Percentiles rank a stretch among this genome's conserved stretches.
phyloP scores from a whole-genome alignment of 2,888 invertebrate species.

The Rotaria magnacalcarata region DNA sequence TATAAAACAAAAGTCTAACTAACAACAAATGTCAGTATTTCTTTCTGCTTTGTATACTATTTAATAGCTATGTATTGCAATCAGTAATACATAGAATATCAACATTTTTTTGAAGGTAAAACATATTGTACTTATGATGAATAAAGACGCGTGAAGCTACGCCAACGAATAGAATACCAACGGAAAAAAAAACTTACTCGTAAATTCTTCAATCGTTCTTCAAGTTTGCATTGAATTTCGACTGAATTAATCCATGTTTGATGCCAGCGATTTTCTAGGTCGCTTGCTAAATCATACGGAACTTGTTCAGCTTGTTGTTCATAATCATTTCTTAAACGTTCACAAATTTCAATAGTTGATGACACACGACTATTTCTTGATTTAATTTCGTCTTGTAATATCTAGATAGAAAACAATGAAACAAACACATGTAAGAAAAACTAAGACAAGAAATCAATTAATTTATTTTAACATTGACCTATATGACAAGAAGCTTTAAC shows the following conservation, averaged over 20 bases:
- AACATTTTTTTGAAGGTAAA: background rate
- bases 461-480: background rate
- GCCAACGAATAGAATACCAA: background rate
- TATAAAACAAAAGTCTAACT: too few relatives aligned
- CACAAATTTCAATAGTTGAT: constrained; percentile 57
- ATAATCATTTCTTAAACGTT: constrained; percentile 25
- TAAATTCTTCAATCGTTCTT: constrained; percentile 60
- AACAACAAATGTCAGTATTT: background rate
- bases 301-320: background rate
- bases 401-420: constrained; percentile 64
- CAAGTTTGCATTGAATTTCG: constrained; percentile 86
- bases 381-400: constrained; percentile 85
- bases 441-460: background rate
- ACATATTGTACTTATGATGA: background rate
- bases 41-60: background rate
- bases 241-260: constrained; percentile 78
- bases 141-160: background rate
- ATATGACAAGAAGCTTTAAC: constrained; percentile 49
- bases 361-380: constrained; percentile 64
- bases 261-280: constrained; percentile 82
- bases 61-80: background rate
- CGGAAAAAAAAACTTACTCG: background rate
- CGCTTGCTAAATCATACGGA: constrained; percentile 22
- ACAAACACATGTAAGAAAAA: background rate
- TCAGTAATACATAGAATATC: background rate